Conservation (phyloP, 1,140 invertebrate genomes). For the Drosophila sucinea region DNA sequence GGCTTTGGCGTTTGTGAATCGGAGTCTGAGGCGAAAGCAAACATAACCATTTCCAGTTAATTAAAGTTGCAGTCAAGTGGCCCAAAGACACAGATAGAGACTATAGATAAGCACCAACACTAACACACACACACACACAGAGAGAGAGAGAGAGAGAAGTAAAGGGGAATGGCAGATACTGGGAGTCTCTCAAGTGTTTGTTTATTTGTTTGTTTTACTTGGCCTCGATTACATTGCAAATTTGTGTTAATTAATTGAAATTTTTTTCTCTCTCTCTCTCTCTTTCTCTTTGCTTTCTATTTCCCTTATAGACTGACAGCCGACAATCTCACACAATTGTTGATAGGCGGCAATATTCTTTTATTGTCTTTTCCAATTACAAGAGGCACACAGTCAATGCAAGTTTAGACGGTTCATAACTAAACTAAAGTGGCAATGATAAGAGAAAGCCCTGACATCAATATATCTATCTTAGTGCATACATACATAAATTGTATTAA, state of each 20-base stretch:
- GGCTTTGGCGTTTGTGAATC: slow-evolving; percentile 32
- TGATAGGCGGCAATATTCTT: slow-evolving; percentile 4
- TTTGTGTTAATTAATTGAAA: slow-evolving; percentile 79
- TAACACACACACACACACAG: not conserved
- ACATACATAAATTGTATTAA: not conserved
- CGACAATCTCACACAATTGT: not conserved
- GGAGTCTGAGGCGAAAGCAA: slow-evolving; percentile 55
- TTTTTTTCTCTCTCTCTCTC: slow-evolving; percentile 37
- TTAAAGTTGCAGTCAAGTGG: slow-evolving; percentile 79
- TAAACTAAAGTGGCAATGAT: not conserved
- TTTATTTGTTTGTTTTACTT: slow-evolving; percentile 14
- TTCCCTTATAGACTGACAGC: not conserved
- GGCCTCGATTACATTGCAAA: slow-evolving; percentile 68
- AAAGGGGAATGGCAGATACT: not conserved
- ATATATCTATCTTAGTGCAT: not conserved
- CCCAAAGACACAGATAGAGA: slow-evolving; percentile 27
- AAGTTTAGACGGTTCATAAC: not conserved
- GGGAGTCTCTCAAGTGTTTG: slow-evolving; percentile 29
- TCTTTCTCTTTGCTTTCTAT: slow-evolving; percentile 14
- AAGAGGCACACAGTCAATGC: slow-evolving; percentile 21
- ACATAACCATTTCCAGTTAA: slow-evolving; percentile 78
- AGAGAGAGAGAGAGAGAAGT: not conserved
- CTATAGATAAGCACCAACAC: slow-evolving; percentile 8
- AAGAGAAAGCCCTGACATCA: not conserved
- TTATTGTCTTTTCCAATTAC: slow-evolving; percentile 16